These are phyloP conservation scores for Natator depressus DNA, from an alignment of 2,113 vertebrate genomes.

Conservation along the genomic window DNA sequence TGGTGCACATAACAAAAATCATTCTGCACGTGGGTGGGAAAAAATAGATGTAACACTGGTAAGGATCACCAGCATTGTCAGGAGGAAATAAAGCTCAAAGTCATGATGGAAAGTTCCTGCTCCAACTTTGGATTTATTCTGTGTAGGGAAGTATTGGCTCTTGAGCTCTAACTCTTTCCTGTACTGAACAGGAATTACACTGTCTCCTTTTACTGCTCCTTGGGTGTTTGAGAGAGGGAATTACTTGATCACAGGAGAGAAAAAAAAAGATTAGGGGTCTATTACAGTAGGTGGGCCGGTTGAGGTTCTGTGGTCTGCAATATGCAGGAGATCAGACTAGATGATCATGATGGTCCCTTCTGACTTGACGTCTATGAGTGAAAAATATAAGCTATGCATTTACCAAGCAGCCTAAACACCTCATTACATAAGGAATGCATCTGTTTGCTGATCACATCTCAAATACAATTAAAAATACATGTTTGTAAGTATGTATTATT, in stretches of 20 bases:
- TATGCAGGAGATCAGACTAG: too few species aligned
- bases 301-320: too few species aligned
- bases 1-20: too few species aligned
- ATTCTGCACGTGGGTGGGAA: too few species aligned
- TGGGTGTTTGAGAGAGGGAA: not conserved
- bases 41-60: too few species aligned
- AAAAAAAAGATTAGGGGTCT: not conserved
- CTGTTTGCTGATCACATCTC: not conserved
- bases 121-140: accelerated
- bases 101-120: not conserved
- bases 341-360: too few species aligned
- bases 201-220: not conserved
- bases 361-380: accelerated
- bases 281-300: too few species aligned
- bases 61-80: not conserved
- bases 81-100: not conserved
- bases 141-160: not conserved
- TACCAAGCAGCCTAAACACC: not conserved
- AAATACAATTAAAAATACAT: not conserved
- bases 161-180: not conserved
- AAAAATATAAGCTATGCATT: accelerated
- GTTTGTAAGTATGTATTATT: too few species aligned
- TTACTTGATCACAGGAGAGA: not conserved
- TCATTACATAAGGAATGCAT: not conserved
- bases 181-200: not conserved